Percentiles rank a stretch among this genome's conserved stretches.
Conservation (phyloP, 2,888 invertebrate genomes). For the Lomographa bimaculata region DNA sequence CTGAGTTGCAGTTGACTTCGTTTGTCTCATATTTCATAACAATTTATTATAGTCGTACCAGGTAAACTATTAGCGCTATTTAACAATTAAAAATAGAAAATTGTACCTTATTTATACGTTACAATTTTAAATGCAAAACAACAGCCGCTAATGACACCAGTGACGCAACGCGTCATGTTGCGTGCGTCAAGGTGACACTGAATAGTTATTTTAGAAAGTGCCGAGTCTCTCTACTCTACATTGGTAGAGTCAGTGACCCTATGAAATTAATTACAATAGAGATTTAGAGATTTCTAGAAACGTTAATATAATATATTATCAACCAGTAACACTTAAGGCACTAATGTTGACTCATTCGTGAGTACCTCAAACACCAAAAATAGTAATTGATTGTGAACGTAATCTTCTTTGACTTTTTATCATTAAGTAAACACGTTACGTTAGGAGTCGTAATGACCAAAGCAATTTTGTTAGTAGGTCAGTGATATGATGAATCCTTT, state of each 20-base stretch:
- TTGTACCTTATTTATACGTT: too few relatives aligned
- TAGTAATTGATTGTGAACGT: slow-evolving; percentile 15
- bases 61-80: slow-evolving; percentile 1
- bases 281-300: too few relatives aligned
- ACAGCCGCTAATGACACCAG: slow-evolving; percentile 48
- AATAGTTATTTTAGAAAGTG: slow-evolving; percentile 80
- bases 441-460: slow-evolving; percentile 46
- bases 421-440: slow-evolving; percentile 26
- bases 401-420: slow-evolving; percentile 18
- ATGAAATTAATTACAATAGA: slow-evolving; percentile 31
- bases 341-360: too few relatives aligned
- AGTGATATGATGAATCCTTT: slow-evolving; percentile 50
- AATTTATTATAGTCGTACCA: slow-evolving; percentile 22
- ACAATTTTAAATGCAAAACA: slow-evolving; percentile 29
- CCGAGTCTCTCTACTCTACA: slow-evolving; percentile 57
- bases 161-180: slow-evolving; percentile 66
- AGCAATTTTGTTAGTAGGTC: slow-evolving; percentile 69
- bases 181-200: slow-evolving; percentile 74
- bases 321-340: too few relatives aligned
- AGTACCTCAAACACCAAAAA: slow-evolving; percentile 16
- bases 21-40: slow-evolving; percentile 36
- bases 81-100: too few relatives aligned
- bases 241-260: slow-evolving; percentile 64
- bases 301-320: too few relatives aligned
- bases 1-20: slow-evolving; percentile 30